phyloP scores from a whole-genome alignment of 2,888 invertebrate genomes.

The Cremastinae sp. region DNA sequence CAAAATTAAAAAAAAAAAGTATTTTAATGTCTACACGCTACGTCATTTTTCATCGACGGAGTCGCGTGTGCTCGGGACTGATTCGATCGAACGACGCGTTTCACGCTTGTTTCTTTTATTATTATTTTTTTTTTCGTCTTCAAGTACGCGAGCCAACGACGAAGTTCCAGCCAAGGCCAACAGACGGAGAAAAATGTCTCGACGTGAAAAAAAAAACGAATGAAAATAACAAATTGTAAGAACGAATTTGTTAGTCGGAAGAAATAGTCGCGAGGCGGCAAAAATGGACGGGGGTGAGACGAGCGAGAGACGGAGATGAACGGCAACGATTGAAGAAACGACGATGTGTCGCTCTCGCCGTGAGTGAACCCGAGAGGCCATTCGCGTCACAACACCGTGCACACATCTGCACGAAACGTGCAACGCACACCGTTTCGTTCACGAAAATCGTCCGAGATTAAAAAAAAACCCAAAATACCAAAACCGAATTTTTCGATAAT shows the following conservation, averaged over 20 bases:
- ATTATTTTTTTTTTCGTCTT: conserved; percentile 6
- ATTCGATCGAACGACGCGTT: background rate
- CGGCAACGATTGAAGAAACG: conserved; percentile 6
- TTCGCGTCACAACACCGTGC: conserved; percentile 60
- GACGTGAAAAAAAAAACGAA: conserved; percentile 12
- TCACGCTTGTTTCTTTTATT: background rate
- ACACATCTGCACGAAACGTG: conserved; percentile 56
- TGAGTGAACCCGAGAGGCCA: conserved; percentile 31
- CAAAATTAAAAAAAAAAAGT: too few relatives aligned
- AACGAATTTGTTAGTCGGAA: conserved; percentile 21
- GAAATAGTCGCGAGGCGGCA: background rate
- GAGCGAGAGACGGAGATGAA: too few relatives aligned
- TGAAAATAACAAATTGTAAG: conserved; percentile 15
- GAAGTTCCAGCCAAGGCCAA: conserved; percentile 27
- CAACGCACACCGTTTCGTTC: conserved; percentile 35
- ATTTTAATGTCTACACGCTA: too few relatives aligned
- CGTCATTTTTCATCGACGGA: too few relatives aligned
- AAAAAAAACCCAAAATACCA: background rate
- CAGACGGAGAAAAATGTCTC: conserved; percentile 5
- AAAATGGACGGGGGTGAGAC: conserved; percentile 16
- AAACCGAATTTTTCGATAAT: background rate
- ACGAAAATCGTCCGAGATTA: conserved; percentile 1
- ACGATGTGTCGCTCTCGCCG: conserved; percentile 9
- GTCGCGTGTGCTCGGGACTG: background rate
- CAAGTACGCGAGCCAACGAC: conserved; percentile 19